Base-by-base conservation (phyloP, 1,140 invertebrate genomes). In the Panonychus citri region DNA sequence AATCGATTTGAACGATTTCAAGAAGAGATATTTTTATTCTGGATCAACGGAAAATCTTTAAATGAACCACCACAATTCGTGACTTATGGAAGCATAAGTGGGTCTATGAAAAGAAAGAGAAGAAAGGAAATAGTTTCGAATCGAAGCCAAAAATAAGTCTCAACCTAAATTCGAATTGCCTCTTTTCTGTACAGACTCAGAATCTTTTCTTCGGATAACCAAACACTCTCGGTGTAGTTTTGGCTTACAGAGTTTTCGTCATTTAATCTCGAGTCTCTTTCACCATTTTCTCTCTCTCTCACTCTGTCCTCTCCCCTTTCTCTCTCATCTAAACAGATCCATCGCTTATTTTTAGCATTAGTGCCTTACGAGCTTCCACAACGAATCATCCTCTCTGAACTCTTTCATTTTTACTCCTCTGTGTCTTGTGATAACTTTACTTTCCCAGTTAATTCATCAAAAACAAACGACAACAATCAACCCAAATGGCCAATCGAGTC, bases 401-500 rank as follows among this genome's bases (percentile, higher is more conserved):
- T 19, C 5, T n/a, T 46, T 21, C n/a, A 13, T 7, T n/a, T 43
- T 43, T 12, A 46, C 15, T 21, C 43, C 8, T 15, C n/a, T 24
- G 21, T 19, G 21, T 21, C 2, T 46, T 46, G 43, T 46, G 5
- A 10, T 21, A 21, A 8, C 2, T 4, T 15, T 46, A 19, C 4
- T 21, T 24, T 21, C 39, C 39, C 13, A 19, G n/a, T 7, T 46
- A 51, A 51, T 51, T 27, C 26, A 51, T 25, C 1, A 21, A 2
- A 51, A 51, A 17, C 17, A 51, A 27, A 15, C 8, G n/a, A 55
- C 19, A 43, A n/a, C n/a, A n/a, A n/a, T n/a, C n/a, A n/a, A n/a
- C n/a, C n/a, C n/a, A n/a, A n/a, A 55, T 55, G 54, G 54, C 54
- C 40, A 55, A 55, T 48, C 39, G 54, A 21, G 40, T 55, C 19